phyloP scores from a whole-genome alignment of 2,888 invertebrate species.

The Sminthurinus aureus region DNA sequence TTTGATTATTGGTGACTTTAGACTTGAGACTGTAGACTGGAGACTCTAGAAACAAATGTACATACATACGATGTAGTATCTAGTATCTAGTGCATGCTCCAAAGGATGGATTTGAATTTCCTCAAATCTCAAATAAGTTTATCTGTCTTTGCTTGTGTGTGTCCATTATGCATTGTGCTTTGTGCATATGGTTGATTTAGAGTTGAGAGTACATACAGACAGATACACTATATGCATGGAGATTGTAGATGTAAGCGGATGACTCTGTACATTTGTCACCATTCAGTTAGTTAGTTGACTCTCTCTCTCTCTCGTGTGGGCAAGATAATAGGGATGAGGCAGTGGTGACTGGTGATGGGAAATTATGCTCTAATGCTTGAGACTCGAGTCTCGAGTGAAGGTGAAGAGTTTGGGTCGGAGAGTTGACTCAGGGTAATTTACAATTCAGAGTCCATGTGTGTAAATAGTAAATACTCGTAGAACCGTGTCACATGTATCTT shows the following conservation, averaged over 20 bases:
- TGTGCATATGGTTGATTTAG: neutral
- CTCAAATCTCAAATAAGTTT: neutral
- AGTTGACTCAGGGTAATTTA: slow-evolving; percentile 1
- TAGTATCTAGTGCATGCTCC: neutral
- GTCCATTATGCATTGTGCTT: too few relatives aligned
- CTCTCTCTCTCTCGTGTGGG: neutral
- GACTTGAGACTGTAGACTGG: neutral
- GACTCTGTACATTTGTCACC: neutral
- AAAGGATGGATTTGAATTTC: neutral
- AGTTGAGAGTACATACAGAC: neutral
- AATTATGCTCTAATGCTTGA: neutral
- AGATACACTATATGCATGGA: too few relatives aligned
- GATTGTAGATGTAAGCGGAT: too few relatives aligned
- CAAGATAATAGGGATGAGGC: neutral
- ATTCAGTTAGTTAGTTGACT: neutral
- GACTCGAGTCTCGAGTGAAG: neutral
- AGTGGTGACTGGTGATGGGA: neutral
- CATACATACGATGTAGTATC: neutral
- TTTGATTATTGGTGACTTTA: slow-evolving; percentile 13
- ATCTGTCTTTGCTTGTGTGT: too few relatives aligned
- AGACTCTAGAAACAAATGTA: neutral
- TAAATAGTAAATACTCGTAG: neutral
- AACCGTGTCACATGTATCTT: neutral
- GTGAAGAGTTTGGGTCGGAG: neutral
- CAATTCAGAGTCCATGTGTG: neutral